phyloP scores from a whole-genome alignment of 2,888 invertebrate species.

The Halictus quadricinctus region DNA sequence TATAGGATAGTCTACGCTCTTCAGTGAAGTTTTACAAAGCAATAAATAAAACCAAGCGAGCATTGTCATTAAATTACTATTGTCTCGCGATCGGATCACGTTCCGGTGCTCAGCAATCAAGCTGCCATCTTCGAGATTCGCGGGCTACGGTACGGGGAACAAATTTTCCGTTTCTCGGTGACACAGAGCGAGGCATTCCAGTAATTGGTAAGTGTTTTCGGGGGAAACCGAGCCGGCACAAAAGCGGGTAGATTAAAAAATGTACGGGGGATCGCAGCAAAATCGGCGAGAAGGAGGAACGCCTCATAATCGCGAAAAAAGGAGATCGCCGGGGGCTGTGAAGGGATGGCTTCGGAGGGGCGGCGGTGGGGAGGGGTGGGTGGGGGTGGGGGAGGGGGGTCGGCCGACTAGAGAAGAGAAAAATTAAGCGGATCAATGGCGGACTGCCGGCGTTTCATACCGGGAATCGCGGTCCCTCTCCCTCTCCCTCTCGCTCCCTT shows the following conservation, averaged over 20 bases:
- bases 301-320: slow-evolving; percentile 29
- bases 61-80: too few relatives aligned
- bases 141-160: not conserved
- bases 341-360: not conserved
- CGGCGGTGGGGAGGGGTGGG: not conserved
- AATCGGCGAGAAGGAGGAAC: slow-evolving; percentile 27
- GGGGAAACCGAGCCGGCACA: slow-evolving; percentile 2
- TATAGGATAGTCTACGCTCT: too few relatives aligned
- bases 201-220: slow-evolving; percentile 23
- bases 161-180: not conserved
- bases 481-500: slow-evolving; percentile 1
- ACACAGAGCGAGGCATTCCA: slow-evolving; percentile 4
- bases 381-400: not conserved
- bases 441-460: slow-evolving; percentile 54
- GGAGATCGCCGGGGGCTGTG: slow-evolving; percentile 19
- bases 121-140: not conserved
- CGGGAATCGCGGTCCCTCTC: slow-evolving; percentile 35
- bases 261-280: not conserved
- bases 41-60: too few relatives aligned
- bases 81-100: too few relatives aligned
- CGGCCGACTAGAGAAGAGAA: slow-evolving; percentile 49
- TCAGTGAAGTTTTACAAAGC: too few relatives aligned
- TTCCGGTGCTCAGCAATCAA: too few relatives aligned
- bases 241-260: not conserved
- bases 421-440: slow-evolving; percentile 73